Base-by-base conservation (phyloP, 2,113 vertebrate species). In the Parotia lawesii region DNA sequence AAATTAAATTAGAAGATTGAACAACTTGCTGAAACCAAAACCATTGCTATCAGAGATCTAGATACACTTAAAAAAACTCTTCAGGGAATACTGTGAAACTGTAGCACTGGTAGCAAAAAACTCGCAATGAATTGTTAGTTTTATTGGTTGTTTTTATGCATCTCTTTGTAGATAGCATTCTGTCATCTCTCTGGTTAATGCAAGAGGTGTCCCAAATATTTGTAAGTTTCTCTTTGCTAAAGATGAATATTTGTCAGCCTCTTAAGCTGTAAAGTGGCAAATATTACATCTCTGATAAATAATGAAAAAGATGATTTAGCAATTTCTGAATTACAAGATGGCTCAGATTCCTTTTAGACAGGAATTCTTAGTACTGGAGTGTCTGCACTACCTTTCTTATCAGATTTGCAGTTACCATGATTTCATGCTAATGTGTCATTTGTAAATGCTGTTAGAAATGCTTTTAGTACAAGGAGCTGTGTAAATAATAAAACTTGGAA, bases 1-100 rank as follows among this genome's bases (percentile, higher is more conserved):
- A 87, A 93, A 89, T 60, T 2, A 86, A 84, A 89, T 90, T 78
- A 44, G 62, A 73, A 89, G 81, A 94, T 54, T 37, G 28, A 94
- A 87, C 45, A 78, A 54, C 44, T 89, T 69, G 27, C 65, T 78
- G 58, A 91, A 87, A 94, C 86, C 66, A 82, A 89, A 91, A 82
- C 37, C 0, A 1, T 58, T 89, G 50, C 60, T 65, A 85, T 25
- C 45, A 85, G 83, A 78, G 21, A 57, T 70, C n/a, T 35, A 54
- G 38, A 35, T 61, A 22, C 2, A 47, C 45, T 85, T 4, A 1
- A 42, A 81, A 31, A 67, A 23, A 54, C 33, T 5, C 24, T 31
- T 61, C 4, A 21, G 28, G 38, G 81, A 87, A 47, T 79, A 25
- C 13, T 54, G 6, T 81, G 58, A 61, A 72, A 79, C 47, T 64